These are phyloP conservation scores for Mycalesis mineus DNA, from an alignment of 2,888 invertebrate species.

Conservation along the genomic window DNA sequence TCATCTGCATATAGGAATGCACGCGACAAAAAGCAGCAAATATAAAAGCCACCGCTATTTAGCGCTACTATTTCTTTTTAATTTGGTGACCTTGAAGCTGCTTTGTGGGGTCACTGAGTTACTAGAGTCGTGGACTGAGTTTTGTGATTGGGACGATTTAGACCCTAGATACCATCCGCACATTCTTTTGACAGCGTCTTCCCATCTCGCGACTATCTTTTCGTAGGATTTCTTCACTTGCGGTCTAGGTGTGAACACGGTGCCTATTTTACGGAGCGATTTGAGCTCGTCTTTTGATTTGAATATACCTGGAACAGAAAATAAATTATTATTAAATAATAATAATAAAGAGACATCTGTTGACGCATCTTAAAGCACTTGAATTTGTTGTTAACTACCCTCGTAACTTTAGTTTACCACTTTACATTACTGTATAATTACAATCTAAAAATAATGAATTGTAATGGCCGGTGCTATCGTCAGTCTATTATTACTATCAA, in stretches of 20 bases:
- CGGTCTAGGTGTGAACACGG: constrained; percentile 78
- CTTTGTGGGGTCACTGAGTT: constrained; percentile 40
- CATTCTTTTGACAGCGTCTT: constrained; percentile 77
- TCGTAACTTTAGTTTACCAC: no score
- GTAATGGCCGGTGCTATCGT: no score
- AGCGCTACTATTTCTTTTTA: constrained; percentile 42
- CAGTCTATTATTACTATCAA: no score
- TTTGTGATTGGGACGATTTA: constrained; percentile 30
- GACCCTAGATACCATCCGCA: constrained; percentile 73
- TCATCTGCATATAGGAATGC: constrained; percentile 55
- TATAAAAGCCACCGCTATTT: constrained; percentile 67
- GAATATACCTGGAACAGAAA: constrained; percentile 82
- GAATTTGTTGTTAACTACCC: no score
- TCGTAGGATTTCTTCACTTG: constrained; percentile 55
- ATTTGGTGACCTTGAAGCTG: constrained; percentile 43
- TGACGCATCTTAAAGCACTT: no score
- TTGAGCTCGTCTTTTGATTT: constrained; percentile 81
- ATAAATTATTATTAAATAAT: neutral
- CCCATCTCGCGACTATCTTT: constrained; percentile 70
- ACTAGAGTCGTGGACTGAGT: constrained; percentile 41
- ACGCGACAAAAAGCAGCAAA: constrained; percentile 48
- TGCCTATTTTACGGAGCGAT: constrained; percentile 78
- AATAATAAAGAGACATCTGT: no score
- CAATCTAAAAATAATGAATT: no score
- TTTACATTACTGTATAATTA: no score